Conservation (phyloP, 2,113 vertebrate genomes). For the Catharus fuscescens region DNA sequence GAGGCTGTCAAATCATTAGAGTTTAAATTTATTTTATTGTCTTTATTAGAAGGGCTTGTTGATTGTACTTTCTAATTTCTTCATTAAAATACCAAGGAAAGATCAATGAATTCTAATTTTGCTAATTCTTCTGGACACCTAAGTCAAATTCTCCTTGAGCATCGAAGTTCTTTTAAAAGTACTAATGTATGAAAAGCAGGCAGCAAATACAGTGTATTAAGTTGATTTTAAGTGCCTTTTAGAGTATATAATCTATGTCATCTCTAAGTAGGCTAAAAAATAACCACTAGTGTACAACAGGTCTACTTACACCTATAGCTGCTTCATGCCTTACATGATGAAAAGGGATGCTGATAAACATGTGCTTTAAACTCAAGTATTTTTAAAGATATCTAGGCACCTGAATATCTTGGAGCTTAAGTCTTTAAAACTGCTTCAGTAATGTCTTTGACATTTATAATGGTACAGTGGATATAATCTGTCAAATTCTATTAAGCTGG, state of each 20-base stretch:
- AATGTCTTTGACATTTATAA: not conserved
- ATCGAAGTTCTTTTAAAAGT: not conserved
- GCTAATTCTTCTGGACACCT: not conserved
- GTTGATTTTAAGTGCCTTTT: not conserved
- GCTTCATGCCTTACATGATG: not conserved
- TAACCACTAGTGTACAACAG: accelerated
- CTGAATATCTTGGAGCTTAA: not conserved
- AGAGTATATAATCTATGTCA: not conserved
- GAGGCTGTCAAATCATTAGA: not conserved
- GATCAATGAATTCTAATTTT: not conserved
- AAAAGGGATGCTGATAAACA: not conserved
- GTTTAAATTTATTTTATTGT: not conserved
- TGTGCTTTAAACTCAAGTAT: not conserved
- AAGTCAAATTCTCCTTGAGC: not conserved
- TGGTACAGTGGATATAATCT: not conserved
- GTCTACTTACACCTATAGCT: not conserved
- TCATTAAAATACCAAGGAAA: not conserved
- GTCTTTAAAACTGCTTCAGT: not conserved
- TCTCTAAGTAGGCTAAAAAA: not conserved
- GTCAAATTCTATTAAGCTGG: not conserved
- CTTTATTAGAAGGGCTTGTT: not conserved
- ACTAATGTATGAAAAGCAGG: not conserved
- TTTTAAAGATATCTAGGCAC: not conserved
- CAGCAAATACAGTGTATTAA: not conserved
- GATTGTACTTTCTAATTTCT: not conserved